Evolutionary conservation across 2,888 invertebrate genomes (phyloP), one percentile per base, ranked within the genome.

Genomic region (Platycheirus rosarum): DNA sequence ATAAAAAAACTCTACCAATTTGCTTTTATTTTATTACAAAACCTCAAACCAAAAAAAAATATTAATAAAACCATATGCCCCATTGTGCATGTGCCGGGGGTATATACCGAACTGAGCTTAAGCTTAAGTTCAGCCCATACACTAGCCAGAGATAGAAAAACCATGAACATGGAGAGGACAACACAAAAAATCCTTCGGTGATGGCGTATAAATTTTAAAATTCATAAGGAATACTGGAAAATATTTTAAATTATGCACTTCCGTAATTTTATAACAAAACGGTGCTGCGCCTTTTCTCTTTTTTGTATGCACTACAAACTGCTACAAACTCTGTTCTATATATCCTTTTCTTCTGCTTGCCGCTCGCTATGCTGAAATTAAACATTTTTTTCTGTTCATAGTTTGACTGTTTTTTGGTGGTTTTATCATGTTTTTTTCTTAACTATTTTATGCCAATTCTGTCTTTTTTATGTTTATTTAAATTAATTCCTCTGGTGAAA

Each of bases 221-320:
- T 82, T 82, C 82, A 82, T 82, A 82, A 82, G 82, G 68, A 82
- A 82, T 57, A 49, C 63, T 55, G 77, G 14, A 77, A 82, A 82
- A 82, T 82, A 77, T 82, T 82, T 77, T 82, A 82, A 82, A 82
- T 82, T 82, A 82, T 82, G 76, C 71, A 82, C 71, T 82, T 82
- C 77, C 77, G 82, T 77, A 73, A 77, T 77, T 82, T 71, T 76
- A 77, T 82, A 82, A 73, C 82, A 68, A 76, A 76, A 68, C 70
- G 51, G 76, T 66, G 66, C 44, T 66, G 66, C 44, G 76, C 69
- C 44, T 57, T 69, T 63, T 44, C 40, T 37, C 20, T 11, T 14
- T 55, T 55, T 18, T 32, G 32, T 13, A 16, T 11, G 9, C 9
- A 9, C 63, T 66, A 16, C 18, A 18, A 20, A n/a, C n/a, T 18